These are phyloP conservation scores for Rhingia rostrata DNA, from an alignment of 2,888 invertebrate species.

Conservation along the genomic window DNA sequence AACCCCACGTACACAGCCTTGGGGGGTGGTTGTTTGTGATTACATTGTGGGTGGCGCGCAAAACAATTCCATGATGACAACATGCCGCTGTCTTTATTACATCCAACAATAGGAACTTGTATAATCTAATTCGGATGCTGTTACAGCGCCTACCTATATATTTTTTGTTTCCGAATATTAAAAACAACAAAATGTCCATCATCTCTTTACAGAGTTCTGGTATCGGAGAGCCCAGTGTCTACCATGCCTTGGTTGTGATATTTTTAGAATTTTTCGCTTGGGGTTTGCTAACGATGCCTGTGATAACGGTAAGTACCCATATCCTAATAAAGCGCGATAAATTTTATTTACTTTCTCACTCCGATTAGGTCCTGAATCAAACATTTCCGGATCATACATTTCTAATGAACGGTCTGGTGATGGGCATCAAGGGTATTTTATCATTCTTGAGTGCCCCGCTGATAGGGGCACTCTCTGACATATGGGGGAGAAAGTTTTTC, in stretches of 20 bases:
- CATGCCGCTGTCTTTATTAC: neutral
- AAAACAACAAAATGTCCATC: constrained; percentile 58
- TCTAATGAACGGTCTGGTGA: constrained; percentile 98
- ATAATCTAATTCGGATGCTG: constrained; percentile 7
- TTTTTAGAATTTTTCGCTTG: constrained; percentile 99
- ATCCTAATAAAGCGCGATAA: neutral
- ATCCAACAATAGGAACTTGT: constrained; percentile 7
- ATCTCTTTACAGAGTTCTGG: constrained; percentile 88
- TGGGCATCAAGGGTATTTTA: constrained; percentile 98
- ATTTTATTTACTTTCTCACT: neutral
- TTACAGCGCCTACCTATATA: neutral
- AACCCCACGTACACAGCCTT: constrained; percentile 37
- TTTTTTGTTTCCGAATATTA: neutral
- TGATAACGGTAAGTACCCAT: constrained; percentile 86
- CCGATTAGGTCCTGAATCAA: constrained; percentile 90
- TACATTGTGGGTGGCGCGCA: constrained; percentile 20
- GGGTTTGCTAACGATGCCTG: constrained; percentile 99
- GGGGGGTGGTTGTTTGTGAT: constrained; percentile 39
- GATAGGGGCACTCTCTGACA: constrained; percentile 98
- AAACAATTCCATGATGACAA: constrained; percentile 5
- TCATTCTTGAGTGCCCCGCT: constrained; percentile 98
- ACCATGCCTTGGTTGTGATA: constrained; percentile 99
- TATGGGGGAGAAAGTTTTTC: constrained; percentile 99
- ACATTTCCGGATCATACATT: constrained; percentile 99
- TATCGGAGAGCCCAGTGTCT: constrained; percentile 97